A percentile compares a stretch with the other conserved stretches of the same genome.
These are phyloP conservation scores for Catostomus latipinnis DNA, from an alignment of 2,797 vertebrate species.

Conservation along the genomic window DNA sequence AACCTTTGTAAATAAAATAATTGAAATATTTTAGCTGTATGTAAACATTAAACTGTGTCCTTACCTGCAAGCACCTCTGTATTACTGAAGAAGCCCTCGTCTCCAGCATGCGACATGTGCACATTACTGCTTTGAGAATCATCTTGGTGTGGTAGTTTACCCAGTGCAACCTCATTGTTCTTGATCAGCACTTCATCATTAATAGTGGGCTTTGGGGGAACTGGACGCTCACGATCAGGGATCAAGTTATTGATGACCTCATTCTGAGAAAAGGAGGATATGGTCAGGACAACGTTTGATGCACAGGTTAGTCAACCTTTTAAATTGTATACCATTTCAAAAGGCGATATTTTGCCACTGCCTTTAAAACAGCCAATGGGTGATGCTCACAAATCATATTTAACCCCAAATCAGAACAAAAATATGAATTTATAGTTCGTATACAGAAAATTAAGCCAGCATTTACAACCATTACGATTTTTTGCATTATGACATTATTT, in stretches of 20 bases:
- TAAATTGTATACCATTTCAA: too few relatives aligned
- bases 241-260: constrained; percentile 80
- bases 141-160: constrained; percentile 9
- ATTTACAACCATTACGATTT: too few relatives aligned
- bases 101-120: constrained; percentile 86
- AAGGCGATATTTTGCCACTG: too few relatives aligned
- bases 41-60: not conserved
- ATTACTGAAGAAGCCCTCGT: constrained; percentile 85
- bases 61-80: constrained; percentile 93
- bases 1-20: not conserved
- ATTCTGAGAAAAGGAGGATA: constrained; percentile 58
- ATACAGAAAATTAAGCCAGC: too few relatives aligned
- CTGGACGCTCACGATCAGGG: constrained; percentile 71
- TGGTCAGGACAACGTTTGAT: not conserved
- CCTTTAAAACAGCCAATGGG: too few relatives aligned
- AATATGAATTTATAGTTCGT: too few relatives aligned
- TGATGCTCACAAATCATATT: too few relatives aligned
- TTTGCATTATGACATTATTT: too few relatives aligned
- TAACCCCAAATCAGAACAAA: too few relatives aligned
- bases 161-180: not conserved
- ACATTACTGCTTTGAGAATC: constrained; percentile 79
- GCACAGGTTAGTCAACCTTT: too few relatives aligned
- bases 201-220: constrained; percentile 50
- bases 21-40: not conserved
- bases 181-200: not conserved